These are phyloP conservation scores for Nipponia nippon DNA, from an alignment of 2,113 vertebrate genomes.

Conservation along the genomic window DNA sequence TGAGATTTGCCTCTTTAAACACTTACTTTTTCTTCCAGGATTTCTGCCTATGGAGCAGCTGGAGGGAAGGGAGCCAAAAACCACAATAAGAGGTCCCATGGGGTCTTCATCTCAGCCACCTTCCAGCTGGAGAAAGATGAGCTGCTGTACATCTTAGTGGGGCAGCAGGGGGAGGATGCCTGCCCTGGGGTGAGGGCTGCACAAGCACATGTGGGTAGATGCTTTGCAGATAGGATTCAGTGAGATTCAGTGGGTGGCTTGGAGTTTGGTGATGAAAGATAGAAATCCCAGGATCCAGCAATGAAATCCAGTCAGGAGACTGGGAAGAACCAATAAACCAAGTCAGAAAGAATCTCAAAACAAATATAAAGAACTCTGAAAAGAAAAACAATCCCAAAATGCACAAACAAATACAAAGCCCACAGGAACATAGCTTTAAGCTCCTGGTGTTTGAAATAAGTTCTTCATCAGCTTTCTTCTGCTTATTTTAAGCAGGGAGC, in stretches of 20 bases:
- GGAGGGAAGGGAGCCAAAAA: conserved; percentile 90
- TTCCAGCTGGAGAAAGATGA: conserved; percentile 84
- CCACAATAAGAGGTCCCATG: conserved; percentile 85
- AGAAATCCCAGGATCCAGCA: not conserved
- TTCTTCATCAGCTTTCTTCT: not conserved
- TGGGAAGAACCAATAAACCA: not conserved
- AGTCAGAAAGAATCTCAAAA: not conserved
- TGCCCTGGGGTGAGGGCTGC: conserved; percentile 82
- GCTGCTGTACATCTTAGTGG: conserved; percentile 84
- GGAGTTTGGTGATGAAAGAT: not conserved
- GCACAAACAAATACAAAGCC: not conserved
- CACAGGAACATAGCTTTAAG: not conserved
- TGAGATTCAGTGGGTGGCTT: not conserved
- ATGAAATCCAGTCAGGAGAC: not conserved
- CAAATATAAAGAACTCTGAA: not conserved
- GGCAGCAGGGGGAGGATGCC: conserved; percentile 90
- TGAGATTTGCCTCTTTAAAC: not conserved
- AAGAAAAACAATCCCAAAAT: conserved; percentile 8
- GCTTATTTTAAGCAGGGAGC: conserved; percentile 9
- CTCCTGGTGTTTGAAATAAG: not conserved
- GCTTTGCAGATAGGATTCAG: not conserved
- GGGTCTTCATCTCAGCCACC: conserved; percentile 85
- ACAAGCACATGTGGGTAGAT: not conserved
- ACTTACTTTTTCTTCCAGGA: conserved; percentile 67
- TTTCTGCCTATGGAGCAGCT: conserved; percentile 87